Evolutionary conservation across 2,888 invertebrate genomes (phyloP).

Genomic region (Sipha maydis): DNA sequence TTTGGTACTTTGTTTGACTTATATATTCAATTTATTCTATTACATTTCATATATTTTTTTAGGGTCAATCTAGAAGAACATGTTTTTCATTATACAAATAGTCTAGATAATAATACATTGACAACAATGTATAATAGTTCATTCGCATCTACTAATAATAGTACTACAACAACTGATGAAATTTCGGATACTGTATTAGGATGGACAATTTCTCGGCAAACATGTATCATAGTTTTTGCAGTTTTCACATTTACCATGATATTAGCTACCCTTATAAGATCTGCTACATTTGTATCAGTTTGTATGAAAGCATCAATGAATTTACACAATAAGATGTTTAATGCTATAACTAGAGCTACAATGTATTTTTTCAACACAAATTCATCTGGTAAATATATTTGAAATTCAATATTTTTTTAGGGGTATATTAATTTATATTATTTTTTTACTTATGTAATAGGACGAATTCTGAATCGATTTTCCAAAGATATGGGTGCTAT

Average conservation of each 20-base stretch:
- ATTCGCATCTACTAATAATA: not conserved
- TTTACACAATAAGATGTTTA: slow-evolving; percentile 87
- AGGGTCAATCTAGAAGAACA: slow-evolving; percentile 72
- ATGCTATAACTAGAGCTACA: slow-evolving; percentile 80
- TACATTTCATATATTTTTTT: slow-evolving; percentile 66
- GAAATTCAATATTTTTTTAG: slow-evolving; percentile 7
- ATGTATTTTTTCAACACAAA: slow-evolving; percentile 91
- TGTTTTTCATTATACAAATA: slow-evolving; percentile 48
- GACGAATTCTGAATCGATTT: slow-evolving; percentile 85
- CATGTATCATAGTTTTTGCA: slow-evolving; percentile 73
- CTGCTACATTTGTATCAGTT: slow-evolving; percentile 77
- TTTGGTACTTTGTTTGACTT: slow-evolving; percentile 72
- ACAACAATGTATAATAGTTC: not conserved
- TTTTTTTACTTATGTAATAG: slow-evolving; percentile 67
- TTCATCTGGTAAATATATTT: slow-evolving; percentile 74
- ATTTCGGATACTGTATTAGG: slow-evolving; percentile 21
- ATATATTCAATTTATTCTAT: not conserved
- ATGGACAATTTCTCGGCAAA: slow-evolving; percentile 50
- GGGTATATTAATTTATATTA: slow-evolving; percentile 41
- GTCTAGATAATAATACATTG: not conserved
- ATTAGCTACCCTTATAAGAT: slow-evolving; percentile 72
- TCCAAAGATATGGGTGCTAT: slow-evolving; percentile 86
- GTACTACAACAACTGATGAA: not conserved
- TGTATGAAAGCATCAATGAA: slow-evolving; percentile 83
- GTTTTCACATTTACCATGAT: slow-evolving; percentile 71